Conservation (phyloP, 2,888 invertebrate genomes). For the Pristionchus japonicus region DNA sequence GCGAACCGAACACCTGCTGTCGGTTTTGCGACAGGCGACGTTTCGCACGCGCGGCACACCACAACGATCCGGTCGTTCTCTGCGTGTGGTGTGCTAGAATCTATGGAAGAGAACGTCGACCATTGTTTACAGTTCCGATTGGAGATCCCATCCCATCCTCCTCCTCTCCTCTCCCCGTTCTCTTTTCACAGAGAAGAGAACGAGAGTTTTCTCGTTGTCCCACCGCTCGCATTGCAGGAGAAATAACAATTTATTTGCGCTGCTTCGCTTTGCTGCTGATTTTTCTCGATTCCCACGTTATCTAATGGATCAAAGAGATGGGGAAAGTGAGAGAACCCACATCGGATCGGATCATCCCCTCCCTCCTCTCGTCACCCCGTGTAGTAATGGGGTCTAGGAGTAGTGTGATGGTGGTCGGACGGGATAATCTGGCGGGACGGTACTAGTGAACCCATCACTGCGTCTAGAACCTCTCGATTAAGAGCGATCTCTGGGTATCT, state of each 20-base stretch:
- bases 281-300: neutral
- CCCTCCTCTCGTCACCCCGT: too few species aligned
- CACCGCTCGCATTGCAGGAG: neutral
- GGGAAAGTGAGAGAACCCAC: neutral
- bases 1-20: neutral
- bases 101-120: slow-evolving; percentile 12
- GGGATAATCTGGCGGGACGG: neutral
- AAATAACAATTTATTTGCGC: neutral
- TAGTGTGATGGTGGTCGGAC: neutral
- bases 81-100: neutral
- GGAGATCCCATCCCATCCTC: slow-evolving; percentile 26
- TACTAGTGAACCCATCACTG: neutral
- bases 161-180: slow-evolving; percentile 4
- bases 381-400: slow-evolving; percentile 12
- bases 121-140: slow-evolving; percentile 34
- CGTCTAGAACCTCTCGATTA: neutral
- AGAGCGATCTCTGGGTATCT: neutral
- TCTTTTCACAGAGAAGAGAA: neutral
- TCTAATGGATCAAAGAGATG: neutral
- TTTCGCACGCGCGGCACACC: slow-evolving; percentile 7
- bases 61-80: slow-evolving; percentile 26
- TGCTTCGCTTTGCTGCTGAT: neutral
- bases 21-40: neutral
- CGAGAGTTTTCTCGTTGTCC: neutral
- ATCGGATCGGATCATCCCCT: too few species aligned